phyloP scores from a whole-genome alignment of 1,140 invertebrate species.

The Brachionus manjavacas region DNA sequence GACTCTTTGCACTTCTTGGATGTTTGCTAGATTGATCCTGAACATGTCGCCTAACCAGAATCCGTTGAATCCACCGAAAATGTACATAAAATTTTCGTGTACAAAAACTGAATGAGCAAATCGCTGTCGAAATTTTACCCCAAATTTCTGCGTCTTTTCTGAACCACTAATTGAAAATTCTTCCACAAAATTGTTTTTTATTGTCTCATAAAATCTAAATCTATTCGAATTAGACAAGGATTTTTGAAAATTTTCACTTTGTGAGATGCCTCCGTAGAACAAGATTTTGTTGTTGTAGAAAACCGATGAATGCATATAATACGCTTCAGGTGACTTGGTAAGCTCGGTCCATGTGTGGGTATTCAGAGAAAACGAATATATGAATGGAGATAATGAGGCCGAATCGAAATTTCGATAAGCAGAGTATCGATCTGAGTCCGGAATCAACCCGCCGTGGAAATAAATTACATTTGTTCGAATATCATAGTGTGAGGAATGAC shows the following conservation, averaged over 20 bases:
- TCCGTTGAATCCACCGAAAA: slow-evolving; percentile 34
- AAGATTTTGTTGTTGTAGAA: not conserved
- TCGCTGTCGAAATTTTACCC: not conserved
- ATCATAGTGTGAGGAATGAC: not conserved
- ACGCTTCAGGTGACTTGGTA: not conserved
- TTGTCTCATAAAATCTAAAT: not conserved
- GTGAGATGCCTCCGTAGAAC: not conserved
- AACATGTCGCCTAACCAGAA: slow-evolving; percentile 7
- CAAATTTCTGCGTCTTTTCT: not conserved
- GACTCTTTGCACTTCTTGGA: not conserved
- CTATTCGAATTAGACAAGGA: not conserved
- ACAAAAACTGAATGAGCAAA: not conserved
- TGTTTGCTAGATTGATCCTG: not conserved
- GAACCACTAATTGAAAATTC: not conserved
- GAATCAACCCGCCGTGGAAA: slow-evolving; percentile 23
- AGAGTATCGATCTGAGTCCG: not conserved
- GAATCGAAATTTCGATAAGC: not conserved
- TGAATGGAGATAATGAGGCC: not conserved
- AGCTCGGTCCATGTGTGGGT: not conserved
- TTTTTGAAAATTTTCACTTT: slow-evolving; percentile 12
- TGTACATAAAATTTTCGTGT: slow-evolving; percentile 1
- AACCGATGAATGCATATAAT: not conserved
- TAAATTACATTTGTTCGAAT: slow-evolving; percentile 17
- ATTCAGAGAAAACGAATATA: not conserved
- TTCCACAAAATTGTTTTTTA: not conserved